A percentile compares a stretch with the other conserved stretches of the same genome.
phyloP scores from a whole-genome alignment of 2,797 vertebrate species.

The Muraenolepis orangiensis region DNA sequence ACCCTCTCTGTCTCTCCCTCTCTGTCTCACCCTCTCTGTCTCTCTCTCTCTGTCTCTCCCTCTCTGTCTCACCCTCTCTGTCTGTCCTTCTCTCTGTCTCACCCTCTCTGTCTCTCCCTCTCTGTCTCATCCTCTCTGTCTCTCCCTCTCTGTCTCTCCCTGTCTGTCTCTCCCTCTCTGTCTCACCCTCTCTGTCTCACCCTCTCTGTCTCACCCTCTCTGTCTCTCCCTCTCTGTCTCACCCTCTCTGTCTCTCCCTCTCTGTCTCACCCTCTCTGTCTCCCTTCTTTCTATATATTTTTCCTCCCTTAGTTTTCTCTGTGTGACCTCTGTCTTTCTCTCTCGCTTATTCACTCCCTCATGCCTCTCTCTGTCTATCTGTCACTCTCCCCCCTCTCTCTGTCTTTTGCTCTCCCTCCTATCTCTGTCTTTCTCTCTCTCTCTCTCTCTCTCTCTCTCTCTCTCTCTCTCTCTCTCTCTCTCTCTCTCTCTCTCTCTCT shows the following conservation, averaged over 20 bases:
- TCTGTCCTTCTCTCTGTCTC: no score
- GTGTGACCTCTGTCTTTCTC: not conserved
- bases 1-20: no score
- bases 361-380: no score
- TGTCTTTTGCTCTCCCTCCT: not conserved
- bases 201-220: not conserved
- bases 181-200: not conserved
- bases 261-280: no score
- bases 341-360: no score
- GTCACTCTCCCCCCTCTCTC: not conserved
- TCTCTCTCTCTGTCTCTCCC: not conserved
- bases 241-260: no score
- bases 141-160: not conserved
- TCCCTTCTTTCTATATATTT: no score
- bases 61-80: not conserved
- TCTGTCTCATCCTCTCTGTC: not conserved
- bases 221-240: not conserved
- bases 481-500: no score
- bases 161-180: no score
- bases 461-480: conserved; percentile 29
- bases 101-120: no score
- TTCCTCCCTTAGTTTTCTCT: no score
- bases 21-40: not conserved
- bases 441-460: conserved; percentile 13
- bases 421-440: no score